Evolutionary conservation across 2,797 vertebrate genomes (phyloP).

Genomic region (Pangasius krempfi): DNA sequence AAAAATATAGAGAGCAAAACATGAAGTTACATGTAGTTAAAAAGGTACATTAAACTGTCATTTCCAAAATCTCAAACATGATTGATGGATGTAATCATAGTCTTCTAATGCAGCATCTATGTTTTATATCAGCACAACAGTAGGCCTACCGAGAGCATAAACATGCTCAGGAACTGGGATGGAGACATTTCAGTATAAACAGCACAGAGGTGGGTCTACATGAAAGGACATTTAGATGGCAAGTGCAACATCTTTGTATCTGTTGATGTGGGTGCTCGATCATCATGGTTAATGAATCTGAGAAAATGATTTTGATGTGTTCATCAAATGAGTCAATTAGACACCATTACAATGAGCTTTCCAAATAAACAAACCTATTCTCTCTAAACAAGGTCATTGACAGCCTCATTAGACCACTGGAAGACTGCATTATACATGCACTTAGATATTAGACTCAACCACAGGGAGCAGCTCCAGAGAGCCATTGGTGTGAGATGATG

Average conservation of each 20-base stretch:
- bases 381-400: constrained; percentile 58
- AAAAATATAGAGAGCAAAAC: constrained; percentile 52
- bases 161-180: constrained; percentile 47
- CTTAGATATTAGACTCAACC: constrained; percentile 59
- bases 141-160: constrained; percentile 57
- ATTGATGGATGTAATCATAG: constrained; percentile 77
- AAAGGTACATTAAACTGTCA: constrained; percentile 80
- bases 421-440: constrained; percentile 63
- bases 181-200: constrained; percentile 40
- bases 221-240: constrained; percentile 51
- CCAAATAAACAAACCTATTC: constrained; percentile 64
- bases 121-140: constrained; percentile 65
- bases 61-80: constrained; percentile 65
- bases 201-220: constrained; percentile 47
- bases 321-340: constrained; percentile 73
- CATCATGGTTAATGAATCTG: constrained; percentile 65
- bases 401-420: constrained; percentile 63
- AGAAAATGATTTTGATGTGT: constrained; percentile 68
- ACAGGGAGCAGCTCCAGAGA: constrained; percentile 51
- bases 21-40: constrained; percentile 73
- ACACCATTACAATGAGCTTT: constrained; percentile 63
- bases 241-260: constrained; percentile 47
- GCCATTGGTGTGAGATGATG: constrained; percentile 55
- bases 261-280: constrained; percentile 45
- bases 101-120: constrained; percentile 69